phyloP scores from a whole-genome alignment of 2,797 vertebrate genomes.

The Manis crassicaudata region DNA sequence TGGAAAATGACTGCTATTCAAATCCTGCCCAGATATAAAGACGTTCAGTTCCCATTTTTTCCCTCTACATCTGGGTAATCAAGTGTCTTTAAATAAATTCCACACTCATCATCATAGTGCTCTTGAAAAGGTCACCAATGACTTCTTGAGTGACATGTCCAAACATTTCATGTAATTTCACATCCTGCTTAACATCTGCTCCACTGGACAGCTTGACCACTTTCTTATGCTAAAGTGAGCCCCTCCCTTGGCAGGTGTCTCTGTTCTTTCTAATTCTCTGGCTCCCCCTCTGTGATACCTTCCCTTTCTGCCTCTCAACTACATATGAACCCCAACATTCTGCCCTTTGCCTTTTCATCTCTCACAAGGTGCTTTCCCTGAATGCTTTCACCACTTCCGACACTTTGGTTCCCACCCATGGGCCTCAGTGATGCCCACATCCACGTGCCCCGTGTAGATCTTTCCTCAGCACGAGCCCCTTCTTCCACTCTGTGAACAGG shows the following conservation, averaged over 20 bases:
- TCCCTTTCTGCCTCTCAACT: background rate
- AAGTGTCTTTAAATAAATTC: slow-evolving; percentile 61
- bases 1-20: slow-evolving; percentile 46
- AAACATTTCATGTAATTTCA: background rate
- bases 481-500: background rate
- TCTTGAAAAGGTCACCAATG: slow-evolving; percentile 61
- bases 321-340: background rate
- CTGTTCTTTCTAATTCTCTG: background rate
- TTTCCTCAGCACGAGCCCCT: background rate
- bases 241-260: background rate
- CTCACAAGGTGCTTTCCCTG: background rate
- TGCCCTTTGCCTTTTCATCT: background rate
- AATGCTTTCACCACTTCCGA: background rate
- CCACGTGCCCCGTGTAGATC: background rate
- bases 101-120: background rate
- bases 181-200: background rate
- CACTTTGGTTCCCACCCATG: background rate
- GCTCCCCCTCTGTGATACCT: background rate
- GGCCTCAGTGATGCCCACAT: background rate
- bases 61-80: slow-evolving; percentile 46
- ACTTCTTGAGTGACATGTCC: slow-evolving; percentile 33
- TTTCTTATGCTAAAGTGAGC: background rate
- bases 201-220: background rate
- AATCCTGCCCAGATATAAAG: slow-evolving; percentile 58
- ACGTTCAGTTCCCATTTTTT: slow-evolving; percentile 42